Evolutionary conservation across 2,888 invertebrate genomes (phyloP), one percentile per base, ranked within the genome.

Genomic region (Vandiemenella viatica): DNA sequence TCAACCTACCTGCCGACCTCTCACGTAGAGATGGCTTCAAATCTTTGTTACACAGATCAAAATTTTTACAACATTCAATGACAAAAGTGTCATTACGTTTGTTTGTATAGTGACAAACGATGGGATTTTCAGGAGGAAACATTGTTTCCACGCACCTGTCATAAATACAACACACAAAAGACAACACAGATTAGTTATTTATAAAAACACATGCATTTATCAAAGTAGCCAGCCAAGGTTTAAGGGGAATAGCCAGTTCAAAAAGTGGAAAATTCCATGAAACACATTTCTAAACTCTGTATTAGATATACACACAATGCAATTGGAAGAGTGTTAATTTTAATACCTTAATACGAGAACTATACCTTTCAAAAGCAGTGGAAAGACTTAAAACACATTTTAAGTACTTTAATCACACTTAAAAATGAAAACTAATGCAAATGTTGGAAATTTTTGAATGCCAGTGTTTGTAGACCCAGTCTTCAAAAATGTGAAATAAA

Each of bases 41-140:
- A 62, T 74, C 71, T 63, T 69, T 73, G 73, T 85, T 85, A 77
- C 85, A 85, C 78, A 77, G 79, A 59, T 66, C 63, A 73, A 75
- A 73, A 64, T 79, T 72, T 68, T 79, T 77, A 77, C 87, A 87
- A 79, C 86, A 87, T 67, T 78, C 75, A 74, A 84, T 80, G 72
- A 77, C 77, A 75, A 82, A 79, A 61, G 80, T 76, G 65, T 78
- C 77, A 74, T 82, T 83, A 71, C 75, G 74, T 71, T 75, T 74
- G 71, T 76, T 77, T 69, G 80, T 77, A 69, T 77, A 75, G 72
- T 80, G 79, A 76, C 86, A 86, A 75, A 80, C 75, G 76, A 85
- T 76, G 69, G 83, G 82, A 68, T 84, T 83, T 74, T 81, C 80
- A 70, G 76, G 75, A 67, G 84, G 84, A 68, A 82, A 75, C 72